These are phyloP conservation scores for Mantis religiosa DNA, from an alignment of 2,888 invertebrate genomes.

Conservation along the genomic window DNA sequence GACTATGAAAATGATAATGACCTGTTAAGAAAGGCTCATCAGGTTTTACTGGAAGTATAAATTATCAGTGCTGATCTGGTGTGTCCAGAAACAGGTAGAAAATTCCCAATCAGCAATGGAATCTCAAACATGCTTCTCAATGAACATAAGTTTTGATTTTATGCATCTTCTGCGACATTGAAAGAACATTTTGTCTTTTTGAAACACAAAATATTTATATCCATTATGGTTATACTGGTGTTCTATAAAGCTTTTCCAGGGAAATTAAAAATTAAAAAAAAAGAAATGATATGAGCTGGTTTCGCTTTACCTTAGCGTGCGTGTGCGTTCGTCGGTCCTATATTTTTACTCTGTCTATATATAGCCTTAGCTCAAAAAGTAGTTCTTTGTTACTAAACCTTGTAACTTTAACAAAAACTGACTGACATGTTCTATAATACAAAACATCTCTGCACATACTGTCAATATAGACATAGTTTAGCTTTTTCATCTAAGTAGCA, in stretches of 20 bases:
- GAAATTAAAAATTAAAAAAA: no score
- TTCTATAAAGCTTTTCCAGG: neutral
- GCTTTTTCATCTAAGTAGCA: no score
- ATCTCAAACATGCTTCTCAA: constrained; percentile 98
- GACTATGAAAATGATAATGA: constrained; percentile 77
- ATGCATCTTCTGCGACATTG: neutral
- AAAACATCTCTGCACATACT: no score
- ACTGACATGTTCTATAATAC: no score
- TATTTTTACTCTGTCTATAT: no score
- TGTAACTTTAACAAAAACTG: no score
- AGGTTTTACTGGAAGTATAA: constrained; percentile 83
- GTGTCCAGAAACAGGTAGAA: constrained; percentile 94
- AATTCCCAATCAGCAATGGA: constrained; percentile 92
- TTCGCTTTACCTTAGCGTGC: no score
- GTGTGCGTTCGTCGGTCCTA: no score
- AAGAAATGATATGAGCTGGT: no score
- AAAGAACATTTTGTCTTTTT: neutral
- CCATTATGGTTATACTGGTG: neutral
- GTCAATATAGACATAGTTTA: no score
- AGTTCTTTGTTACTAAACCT: no score
- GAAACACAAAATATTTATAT: neutral
- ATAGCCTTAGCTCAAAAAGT: no score
- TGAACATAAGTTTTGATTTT: constrained; percentile 79
- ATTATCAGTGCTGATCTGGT: constrained; percentile 86
- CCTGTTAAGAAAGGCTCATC: constrained; percentile 83